Evolutionary conservation across 2,888 invertebrate species (phyloP), one percentile per base, ranked within the genome.

Genomic region (Chrysolina haemoptera): DNA sequence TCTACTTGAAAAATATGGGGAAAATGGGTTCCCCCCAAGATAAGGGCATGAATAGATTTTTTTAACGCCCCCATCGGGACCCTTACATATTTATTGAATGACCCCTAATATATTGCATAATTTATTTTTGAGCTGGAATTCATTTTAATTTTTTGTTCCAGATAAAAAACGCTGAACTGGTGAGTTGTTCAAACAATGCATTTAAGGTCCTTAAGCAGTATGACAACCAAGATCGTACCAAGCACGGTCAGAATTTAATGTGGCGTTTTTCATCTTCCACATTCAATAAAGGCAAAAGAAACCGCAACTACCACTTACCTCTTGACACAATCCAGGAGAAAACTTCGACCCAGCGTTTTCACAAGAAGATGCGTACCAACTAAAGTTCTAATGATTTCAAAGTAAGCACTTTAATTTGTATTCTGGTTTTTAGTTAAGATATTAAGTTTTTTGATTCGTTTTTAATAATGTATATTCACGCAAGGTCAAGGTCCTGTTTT

Each of bases 191-290:
- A 74, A 89, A 89, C 80, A 90, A 91, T 76, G 93, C 94, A 55
- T 90, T 91, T 35, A 89, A 89, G 78, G 92, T 93, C 82, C 86
- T 94, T 82, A 90, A 91, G 65, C 92, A 92, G 76, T 95, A 95
- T 88, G 94, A 95, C 86, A 93, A 93, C 66, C 89, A 92, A 88
- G 88, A 93, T 85, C 90, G 93, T 89, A 89, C 92, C 78, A 91
- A 91, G 40, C 91, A 93, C 84, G 90, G 93, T 8, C 94, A 95
- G 88, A 91, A 94, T 68, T 91, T 95, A 77, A 92, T 94, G 77
- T 95, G 95, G 95, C 89, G 92, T 74, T 89, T 95, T 72, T 94
- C 94, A 11, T 93, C 93, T 76, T 90, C 95, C 68, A 95, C 94
- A 50, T 90, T 93, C 50, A 76, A 76, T 53, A 74, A 67, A 62